These are phyloP conservation scores for Sula dactylatra DNA, from an alignment of 2,113 vertebrate genomes.

Conservation along the genomic window DNA sequence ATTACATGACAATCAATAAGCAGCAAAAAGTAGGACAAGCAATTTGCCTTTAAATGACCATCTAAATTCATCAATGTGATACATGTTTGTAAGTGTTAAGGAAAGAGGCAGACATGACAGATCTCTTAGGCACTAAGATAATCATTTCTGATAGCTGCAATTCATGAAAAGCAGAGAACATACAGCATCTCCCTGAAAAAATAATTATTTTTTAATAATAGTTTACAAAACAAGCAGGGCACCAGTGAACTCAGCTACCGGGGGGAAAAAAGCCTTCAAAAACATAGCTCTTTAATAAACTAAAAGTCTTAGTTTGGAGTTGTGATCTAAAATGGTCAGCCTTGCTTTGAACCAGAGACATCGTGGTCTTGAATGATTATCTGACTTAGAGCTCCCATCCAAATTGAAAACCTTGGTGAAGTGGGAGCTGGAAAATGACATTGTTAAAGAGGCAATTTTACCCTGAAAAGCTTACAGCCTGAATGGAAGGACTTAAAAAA, in stretches of 20 bases:
- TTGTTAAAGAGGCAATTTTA: conserved; percentile 53
- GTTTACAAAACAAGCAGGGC: background rate
- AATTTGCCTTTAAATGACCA: conserved; percentile 61
- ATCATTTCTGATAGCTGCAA: background rate
- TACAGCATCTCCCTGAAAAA: background rate
- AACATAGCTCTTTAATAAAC: background rate
- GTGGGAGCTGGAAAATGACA: conserved; percentile 29
- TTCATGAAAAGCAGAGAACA: background rate
- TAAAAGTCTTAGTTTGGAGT: background rate
- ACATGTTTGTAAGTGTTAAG: conserved; percentile 18
- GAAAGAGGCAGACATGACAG: background rate
- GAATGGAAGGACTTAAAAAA: conserved; percentile 40
- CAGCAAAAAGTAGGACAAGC: conserved; percentile 54
- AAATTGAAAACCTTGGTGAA: conserved; percentile 41
- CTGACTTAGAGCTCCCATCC: conserved; percentile 25
- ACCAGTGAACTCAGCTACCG: background rate
- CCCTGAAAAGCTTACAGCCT: conserved; percentile 42
- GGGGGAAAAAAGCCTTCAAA: background rate
- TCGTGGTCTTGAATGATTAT: conserved; percentile 36
- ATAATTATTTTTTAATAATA: background rate
- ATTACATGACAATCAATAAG: conserved; percentile 67
- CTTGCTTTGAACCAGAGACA: background rate
- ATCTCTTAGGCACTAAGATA: background rate
- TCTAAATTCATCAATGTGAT: conserved; percentile 55
- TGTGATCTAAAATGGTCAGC: conserved; percentile 3